phyloP scores from a whole-genome alignment of 2,113 vertebrate genomes.

The Mastomys natalensis region DNA sequence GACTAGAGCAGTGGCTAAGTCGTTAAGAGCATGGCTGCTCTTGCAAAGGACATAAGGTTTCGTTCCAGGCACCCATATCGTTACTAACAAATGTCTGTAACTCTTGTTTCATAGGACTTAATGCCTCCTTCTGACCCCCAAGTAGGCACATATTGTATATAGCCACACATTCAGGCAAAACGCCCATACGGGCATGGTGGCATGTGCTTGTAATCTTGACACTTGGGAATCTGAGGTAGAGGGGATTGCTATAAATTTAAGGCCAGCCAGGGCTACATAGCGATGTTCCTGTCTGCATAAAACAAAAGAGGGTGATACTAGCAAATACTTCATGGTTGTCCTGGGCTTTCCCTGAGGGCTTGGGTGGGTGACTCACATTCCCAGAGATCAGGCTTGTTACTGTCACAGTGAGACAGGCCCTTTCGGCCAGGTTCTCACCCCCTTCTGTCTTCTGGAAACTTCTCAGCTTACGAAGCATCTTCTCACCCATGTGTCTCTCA shows the following conservation, averaged over 20 bases:
- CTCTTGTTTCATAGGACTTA: too few relatives aligned
- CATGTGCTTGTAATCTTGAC: too few relatives aligned
- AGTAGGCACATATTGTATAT: too few relatives aligned
- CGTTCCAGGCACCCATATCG: too few relatives aligned
- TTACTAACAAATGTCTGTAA: too few relatives aligned
- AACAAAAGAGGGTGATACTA: neutral
- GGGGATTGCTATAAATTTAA: neutral
- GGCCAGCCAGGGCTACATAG: neutral
- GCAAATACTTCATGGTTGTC: neutral
- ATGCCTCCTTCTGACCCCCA: too few relatives aligned
- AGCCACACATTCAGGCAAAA: too few relatives aligned
- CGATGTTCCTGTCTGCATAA: neutral
- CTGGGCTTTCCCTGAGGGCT: neutral
- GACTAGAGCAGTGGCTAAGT: too few relatives aligned
- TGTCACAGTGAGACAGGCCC: neutral
- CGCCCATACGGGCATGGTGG: too few relatives aligned
- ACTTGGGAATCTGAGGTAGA: neutral
- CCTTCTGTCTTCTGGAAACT: neutral
- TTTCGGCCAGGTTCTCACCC: neutral
- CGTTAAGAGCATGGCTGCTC: too few relatives aligned
- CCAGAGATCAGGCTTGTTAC: neutral
- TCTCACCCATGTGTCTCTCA: accelerated
- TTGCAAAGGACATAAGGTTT: too few relatives aligned
- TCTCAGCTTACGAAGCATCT: neutral
- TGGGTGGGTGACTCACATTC: neutral